Base-by-base conservation (phyloP, 1,140 invertebrate species). In the Achroia grisella region DNA sequence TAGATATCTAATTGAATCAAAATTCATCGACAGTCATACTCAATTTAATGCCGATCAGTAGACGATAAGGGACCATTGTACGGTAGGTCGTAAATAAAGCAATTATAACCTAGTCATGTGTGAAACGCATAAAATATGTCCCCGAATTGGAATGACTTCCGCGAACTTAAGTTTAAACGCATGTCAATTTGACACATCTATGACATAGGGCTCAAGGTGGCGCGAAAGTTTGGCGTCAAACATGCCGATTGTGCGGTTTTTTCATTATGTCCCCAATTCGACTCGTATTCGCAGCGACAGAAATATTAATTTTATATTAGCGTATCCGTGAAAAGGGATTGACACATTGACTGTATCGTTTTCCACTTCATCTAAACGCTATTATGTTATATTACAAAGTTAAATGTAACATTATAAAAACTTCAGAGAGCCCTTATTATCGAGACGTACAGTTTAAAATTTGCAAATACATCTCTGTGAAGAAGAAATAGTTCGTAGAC, bases 271-370 rank as follows among this genome's bases (percentile, higher is more conserved):
- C 1, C 12, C 33, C 33, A 14, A 31, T 31, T 31, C 30, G 10
- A n/a, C 30, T n/a, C 30, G 30, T 3, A 37, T 40, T 42, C 23
- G 45, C 44, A 39, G 35, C 53, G 58, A 70, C 62, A 74, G 50
- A 77, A 74, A 70, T 74, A 83, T 81, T 81, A 83, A 83, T 79
- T 79, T 76, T 71, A 74, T 77, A 81, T 79, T 78, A 79, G 62
- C 65, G 49, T 59, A 43, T 58, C 71, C 63, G 67, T 80, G 75
- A 81, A 78, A 80, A 65, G 77, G 80, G 76, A 81, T 78, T 78
- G 80, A 81, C 80, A 84, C 62, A 47, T 71, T 47, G 60, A 74
- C 61, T 68, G 52, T 77, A 81, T 84, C 74, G 67, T 75, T 84
- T 84, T 84, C 75, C 71, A 80, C 77, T 80, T 80, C 77, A 84